Percentiles rank a stretch among this genome's conserved stretches.
Evolutionary conservation across 2,888 invertebrate genomes (phyloP).

Genomic region (Neocrepidodera transversa): DNA sequence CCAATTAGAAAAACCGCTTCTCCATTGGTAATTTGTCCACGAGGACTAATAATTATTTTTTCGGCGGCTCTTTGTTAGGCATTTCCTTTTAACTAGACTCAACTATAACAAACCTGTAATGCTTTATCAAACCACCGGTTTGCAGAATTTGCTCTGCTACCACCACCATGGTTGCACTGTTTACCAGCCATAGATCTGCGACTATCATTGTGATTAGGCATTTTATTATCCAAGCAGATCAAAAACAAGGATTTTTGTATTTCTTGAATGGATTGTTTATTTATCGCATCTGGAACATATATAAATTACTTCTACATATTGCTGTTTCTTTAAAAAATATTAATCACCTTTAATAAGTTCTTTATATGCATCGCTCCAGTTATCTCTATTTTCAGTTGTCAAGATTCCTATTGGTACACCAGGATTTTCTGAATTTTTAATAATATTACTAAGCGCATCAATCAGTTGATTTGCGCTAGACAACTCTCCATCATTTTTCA

Average conservation of each 20-base stretch:
- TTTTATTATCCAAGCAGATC: slow-evolving; percentile 77
- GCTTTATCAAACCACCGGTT: slow-evolving; percentile 98
- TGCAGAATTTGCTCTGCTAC: slow-evolving; percentile 73
- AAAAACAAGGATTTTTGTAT: slow-evolving; percentile 81
- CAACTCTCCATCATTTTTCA: slow-evolving; percentile 57
- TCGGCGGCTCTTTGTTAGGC: too few relatives aligned
- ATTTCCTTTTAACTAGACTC: too few relatives aligned
- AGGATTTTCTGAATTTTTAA: slow-evolving; percentile 62
- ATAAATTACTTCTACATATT: too few relatives aligned
- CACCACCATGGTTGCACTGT: slow-evolving; percentile 85
- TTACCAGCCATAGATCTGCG: slow-evolving; percentile 62
- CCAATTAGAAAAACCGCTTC: too few relatives aligned
- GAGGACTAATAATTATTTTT: too few relatives aligned
- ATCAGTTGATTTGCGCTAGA: slow-evolving; percentile 71
- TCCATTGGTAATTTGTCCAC: too few relatives aligned
- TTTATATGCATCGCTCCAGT: slow-evolving; percentile 78
- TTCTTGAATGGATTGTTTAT: slow-evolving; percentile 66
- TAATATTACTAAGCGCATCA: slow-evolving; percentile 68
- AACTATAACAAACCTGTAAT: slow-evolving; percentile 74
- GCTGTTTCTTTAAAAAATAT: not conserved
- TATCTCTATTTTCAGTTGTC: slow-evolving; percentile 80
- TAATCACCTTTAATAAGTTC: slow-evolving; percentile 67
- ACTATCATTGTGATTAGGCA: slow-evolving; percentile 61
- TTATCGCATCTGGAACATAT: slow-evolving; percentile 60
- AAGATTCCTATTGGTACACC: slow-evolving; percentile 75